These are phyloP conservation scores for Sprattus sprattus DNA, from an alignment of 2,113 vertebrate species.

Conservation along the genomic window DNA sequence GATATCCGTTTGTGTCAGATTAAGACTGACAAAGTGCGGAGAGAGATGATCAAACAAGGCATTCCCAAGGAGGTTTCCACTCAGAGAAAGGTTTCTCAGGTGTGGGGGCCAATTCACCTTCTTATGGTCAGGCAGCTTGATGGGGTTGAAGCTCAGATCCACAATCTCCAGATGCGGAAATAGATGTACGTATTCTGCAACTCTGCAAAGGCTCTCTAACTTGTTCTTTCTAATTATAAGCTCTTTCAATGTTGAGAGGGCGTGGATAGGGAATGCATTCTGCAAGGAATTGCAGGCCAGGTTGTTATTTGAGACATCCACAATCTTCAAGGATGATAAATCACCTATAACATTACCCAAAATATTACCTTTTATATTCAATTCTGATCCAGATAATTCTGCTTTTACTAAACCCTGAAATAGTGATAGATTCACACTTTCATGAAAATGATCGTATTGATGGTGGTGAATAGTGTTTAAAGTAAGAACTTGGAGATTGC, in stretches of 20 bases:
- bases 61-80: background rate
- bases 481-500: background rate
- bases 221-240: background rate
- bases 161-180: background rate
- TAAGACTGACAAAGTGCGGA: background rate
- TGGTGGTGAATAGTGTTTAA: background rate
- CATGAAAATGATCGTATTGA: background rate
- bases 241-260: background rate
- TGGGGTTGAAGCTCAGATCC: background rate
- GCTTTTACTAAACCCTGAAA: background rate
- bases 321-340: background rate
- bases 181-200: background rate
- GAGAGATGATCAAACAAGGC: background rate
- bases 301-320: background rate
- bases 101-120: background rate
- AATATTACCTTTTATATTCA: background rate
- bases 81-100: background rate
- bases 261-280: background rate
- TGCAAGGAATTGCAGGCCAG: background rate
- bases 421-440: background rate
- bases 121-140: background rate
- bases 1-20: background rate
- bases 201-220: background rate
- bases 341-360: background rate
- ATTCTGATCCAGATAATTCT: background rate